Percentiles rank a stretch among this genome's conserved stretches.
These are phyloP conservation scores for Trichonephila clavata DNA, from an alignment of 1,140 invertebrate species.

Conservation along the genomic window DNA sequence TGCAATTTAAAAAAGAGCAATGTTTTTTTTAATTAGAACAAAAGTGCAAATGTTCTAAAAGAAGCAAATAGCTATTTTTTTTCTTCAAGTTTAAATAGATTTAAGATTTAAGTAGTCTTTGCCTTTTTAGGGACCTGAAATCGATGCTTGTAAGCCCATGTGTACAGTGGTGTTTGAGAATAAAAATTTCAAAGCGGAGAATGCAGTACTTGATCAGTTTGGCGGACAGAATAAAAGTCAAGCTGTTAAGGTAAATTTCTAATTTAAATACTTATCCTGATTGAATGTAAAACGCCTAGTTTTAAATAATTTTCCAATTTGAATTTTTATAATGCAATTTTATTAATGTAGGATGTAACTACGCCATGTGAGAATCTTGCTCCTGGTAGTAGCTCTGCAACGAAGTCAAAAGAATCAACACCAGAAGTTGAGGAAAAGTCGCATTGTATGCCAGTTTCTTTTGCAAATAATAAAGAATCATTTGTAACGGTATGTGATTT, in stretches of 20 bases:
- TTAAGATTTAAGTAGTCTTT: too few relatives aligned
- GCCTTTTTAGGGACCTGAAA: conserved; percentile 60
- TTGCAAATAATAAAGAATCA: conserved; percentile 66
- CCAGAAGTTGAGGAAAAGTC: conserved; percentile 63
- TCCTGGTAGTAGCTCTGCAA: conserved; percentile 24
- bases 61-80: too few relatives aligned
- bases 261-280: neutral
- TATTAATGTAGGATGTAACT: conserved; percentile 36
- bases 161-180: conserved; percentile 96
- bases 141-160: conserved; percentile 83
- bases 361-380: conserved; percentile 39
- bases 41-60: too few relatives aligned
- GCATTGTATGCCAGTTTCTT: conserved; percentile 53
- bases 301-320: neutral
- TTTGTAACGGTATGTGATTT: conserved; percentile 64
- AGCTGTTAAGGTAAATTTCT: conserved; percentile 81
- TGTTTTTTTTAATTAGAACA: too few relatives aligned
- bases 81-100: too few relatives aligned
- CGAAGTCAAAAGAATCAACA: conserved; percentile 61
- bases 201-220: conserved; percentile 77
- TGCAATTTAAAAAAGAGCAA: too few relatives aligned
- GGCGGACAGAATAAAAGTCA: conserved; percentile 63
- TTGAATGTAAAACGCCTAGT: neutral
- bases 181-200: conserved; percentile 87
- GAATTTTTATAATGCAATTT: neutral